phyloP scores from a whole-genome alignment of 2,888 invertebrate genomes.

The Odiellus spinosus region DNA sequence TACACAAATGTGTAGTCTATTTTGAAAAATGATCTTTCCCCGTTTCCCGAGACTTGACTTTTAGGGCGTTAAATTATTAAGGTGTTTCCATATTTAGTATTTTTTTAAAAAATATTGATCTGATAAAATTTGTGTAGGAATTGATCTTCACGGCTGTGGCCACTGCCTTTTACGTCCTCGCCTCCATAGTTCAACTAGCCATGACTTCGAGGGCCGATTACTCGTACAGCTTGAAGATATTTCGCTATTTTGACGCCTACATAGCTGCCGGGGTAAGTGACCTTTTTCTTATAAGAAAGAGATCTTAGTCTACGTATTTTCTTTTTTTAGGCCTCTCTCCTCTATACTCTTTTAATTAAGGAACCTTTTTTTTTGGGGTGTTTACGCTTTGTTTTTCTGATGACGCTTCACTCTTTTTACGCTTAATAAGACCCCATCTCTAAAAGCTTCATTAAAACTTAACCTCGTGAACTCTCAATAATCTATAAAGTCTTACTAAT shows the following conservation, averaged over 20 bases:
- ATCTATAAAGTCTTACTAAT: no score
- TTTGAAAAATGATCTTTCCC: no score
- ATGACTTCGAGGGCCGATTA: constrained; percentile 21
- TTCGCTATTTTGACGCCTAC: constrained; percentile 18
- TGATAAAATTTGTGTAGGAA: constrained; percentile 44
- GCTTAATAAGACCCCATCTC: background rate
- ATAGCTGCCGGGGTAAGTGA: constrained; percentile 21
- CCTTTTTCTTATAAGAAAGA: background rate
- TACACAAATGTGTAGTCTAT: no score
- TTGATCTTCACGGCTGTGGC: constrained; percentile 54
- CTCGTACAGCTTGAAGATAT: constrained; percentile 12
- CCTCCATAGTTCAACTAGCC: constrained; percentile 60
- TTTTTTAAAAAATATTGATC: background rate
- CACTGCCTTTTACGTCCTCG: constrained; percentile 55
- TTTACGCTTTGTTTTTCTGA: background rate
- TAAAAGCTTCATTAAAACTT: no score
- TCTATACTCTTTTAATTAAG: background rate
- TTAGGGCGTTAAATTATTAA: background rate
- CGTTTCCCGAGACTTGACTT: no score
- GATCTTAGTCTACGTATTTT: no score
- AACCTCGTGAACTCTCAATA: no score
- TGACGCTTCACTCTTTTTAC: background rate
- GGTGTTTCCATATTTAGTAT: constrained; percentile 3
- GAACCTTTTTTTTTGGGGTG: background rate
- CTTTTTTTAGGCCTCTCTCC: background rate